Conservation (phyloP, 2,113 vertebrate genomes). For the Deroptyus accipitrinus region DNA sequence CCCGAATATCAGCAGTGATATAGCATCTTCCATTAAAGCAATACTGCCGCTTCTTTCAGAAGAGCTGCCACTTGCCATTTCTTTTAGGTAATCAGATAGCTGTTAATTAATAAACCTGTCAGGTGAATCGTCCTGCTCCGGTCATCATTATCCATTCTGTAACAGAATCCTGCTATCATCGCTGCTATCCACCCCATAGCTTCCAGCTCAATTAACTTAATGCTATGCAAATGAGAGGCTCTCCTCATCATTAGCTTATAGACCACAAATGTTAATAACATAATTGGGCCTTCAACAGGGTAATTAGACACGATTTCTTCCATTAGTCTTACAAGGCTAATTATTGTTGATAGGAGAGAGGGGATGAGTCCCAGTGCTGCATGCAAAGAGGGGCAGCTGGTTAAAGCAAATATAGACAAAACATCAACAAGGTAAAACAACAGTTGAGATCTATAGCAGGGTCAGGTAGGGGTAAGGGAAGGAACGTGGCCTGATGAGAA, state of each 20-base stretch:
- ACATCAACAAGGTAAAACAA: constrained; percentile 40
- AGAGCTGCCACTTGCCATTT: constrained; percentile 56
- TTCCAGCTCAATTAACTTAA: constrained; percentile 94
- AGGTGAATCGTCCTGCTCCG: constrained; percentile 84
- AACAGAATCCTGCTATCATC: constrained; percentile 84
- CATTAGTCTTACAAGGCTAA: constrained; percentile 88
- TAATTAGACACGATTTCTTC: constrained; percentile 88
- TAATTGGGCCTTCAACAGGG: constrained; percentile 94
- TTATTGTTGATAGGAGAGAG: constrained; percentile 76
- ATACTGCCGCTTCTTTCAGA: not conserved
- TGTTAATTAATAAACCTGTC: constrained; percentile 96
- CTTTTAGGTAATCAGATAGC: constrained; percentile 87
- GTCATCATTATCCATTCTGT: constrained; percentile 88
- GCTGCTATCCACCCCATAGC: constrained; percentile 74
- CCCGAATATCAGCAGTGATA: not conserved
- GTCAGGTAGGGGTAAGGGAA: not conserved
- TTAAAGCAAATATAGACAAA: constrained; percentile 63
- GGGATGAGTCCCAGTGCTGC: constrained; percentile 69
- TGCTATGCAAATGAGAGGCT: constrained; percentile 94
- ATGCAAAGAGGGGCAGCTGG: constrained; percentile 61
- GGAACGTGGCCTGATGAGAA: not conserved
- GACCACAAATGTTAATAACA: constrained; percentile 86
- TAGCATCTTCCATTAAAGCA: constrained; percentile 25
- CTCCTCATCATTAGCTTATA: constrained; percentile 87
- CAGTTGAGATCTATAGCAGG: not conserved